Percentiles rank a stretch among this genome's conserved stretches.
phyloP scores from a whole-genome alignment of 2,113 vertebrate genomes.

The Cavia porcellus region DNA sequence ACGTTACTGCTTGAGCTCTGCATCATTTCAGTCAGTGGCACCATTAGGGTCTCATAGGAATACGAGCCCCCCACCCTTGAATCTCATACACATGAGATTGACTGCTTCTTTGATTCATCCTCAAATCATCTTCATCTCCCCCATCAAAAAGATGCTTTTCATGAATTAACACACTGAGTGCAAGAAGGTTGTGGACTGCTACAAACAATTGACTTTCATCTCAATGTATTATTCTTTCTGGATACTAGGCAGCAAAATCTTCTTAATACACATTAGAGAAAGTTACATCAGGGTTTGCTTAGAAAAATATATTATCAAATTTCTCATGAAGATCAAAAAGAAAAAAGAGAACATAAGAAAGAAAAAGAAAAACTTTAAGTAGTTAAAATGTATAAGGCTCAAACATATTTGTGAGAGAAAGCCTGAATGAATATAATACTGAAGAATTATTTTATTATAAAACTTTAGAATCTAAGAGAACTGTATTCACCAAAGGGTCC shows the following conservation, averaged over 20 bases:
- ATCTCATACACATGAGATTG: neutral
- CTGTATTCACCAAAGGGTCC: neutral
- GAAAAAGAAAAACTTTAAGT: neutral
- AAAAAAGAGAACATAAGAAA: neutral
- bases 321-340: neutral
- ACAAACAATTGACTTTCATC: neutral
- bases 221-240: neutral
- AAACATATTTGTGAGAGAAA: neutral
- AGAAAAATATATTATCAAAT: neutral
- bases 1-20: neutral
- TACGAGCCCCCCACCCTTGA: neutral
- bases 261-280: neutral
- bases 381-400: neutral
- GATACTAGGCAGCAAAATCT: neutral
- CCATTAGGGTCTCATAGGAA: neutral
- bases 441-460: neutral
- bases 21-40: neutral
- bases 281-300: neutral
- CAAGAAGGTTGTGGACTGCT: neutral
- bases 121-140: neutral
- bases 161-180: neutral
- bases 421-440: neutral
- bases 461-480: neutral
- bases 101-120: neutral
- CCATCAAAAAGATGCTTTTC: neutral